Conservation (phyloP, 64 coral and sea anemone genomes). For the Stichodactyla helianthus region DNA sequence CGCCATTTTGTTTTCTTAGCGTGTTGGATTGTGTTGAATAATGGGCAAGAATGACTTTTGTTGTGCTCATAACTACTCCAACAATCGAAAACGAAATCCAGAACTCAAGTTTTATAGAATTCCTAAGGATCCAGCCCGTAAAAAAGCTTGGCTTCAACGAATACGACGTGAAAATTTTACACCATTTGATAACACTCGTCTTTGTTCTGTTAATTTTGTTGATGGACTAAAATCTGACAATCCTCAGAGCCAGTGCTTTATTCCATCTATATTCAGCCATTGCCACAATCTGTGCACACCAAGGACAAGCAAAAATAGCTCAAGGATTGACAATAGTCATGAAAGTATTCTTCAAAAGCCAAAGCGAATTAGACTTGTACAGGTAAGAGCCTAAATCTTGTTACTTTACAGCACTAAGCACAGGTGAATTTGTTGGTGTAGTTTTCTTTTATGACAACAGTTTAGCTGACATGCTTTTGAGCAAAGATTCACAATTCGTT, state of each 20-base stretch:
- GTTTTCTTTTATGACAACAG: too few species aligned
- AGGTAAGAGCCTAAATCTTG: too few species aligned
- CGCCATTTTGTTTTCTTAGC: slow-evolving; percentile 2
- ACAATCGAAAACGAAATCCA: slow-evolving; percentile 24
- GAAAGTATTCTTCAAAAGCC: too few species aligned
- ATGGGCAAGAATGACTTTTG: slow-evolving; percentile 58
- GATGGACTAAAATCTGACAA: slow-evolving; percentile 6
- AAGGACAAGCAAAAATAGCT: too few species aligned
- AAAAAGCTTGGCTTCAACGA: slow-evolving; percentile 40
- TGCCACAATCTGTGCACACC: too few species aligned
- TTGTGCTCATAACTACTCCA: slow-evolving; percentile 46
- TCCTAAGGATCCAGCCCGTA: slow-evolving; percentile 41
- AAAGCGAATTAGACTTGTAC: too few species aligned
- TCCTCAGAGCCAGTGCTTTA: too few species aligned
- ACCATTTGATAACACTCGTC: slow-evolving; percentile 31
- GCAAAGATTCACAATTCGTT: background rate
- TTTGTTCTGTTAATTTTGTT: slow-evolving; percentile 39
- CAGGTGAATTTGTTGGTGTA: too few species aligned
- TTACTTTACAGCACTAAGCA: too few species aligned
- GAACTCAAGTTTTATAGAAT: slow-evolving; percentile 53
- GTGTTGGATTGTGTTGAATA: background rate
- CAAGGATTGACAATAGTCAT: too few species aligned
- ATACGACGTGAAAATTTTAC: slow-evolving; percentile 42
- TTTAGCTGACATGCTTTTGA: too few species aligned
- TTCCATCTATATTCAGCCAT: too few species aligned